phyloP scores from a whole-genome alignment of 2,888 invertebrate genomes.

The Uropetala carovei region DNA sequence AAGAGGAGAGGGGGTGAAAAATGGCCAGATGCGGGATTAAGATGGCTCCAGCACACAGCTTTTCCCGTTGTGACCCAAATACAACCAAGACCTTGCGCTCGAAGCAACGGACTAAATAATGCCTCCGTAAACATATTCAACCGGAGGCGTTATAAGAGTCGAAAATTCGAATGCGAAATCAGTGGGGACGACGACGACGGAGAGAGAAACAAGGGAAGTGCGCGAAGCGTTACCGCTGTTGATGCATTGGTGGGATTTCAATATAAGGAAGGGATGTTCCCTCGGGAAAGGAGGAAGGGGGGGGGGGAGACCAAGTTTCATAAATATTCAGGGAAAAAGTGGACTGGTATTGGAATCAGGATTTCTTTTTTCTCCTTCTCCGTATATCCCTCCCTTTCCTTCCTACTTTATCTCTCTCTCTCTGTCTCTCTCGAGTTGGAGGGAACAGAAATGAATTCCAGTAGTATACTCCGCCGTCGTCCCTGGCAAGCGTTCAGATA shows the following conservation, averaged over 20 bases:
- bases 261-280: background rate
- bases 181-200: background rate
- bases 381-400: background rate
- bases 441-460: background rate
- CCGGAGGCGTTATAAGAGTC: background rate
- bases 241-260: background rate
- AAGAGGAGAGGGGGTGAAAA: background rate
- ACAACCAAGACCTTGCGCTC: background rate
- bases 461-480: background rate
- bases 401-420: background rate
- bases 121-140: constrained; percentile 23
- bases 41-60: background rate
- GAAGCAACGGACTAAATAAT: background rate
- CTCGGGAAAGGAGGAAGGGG: background rate
- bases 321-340: constrained; percentile 52
- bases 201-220: background rate
- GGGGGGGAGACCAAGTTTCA: constrained; percentile 23
- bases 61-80: constrained; percentile 14
- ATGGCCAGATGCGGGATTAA: background rate
- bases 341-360: constrained; percentile 9
- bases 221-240: background rate
- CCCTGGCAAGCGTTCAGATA: background rate
- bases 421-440: no score
- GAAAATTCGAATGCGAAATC: constrained; percentile 9
- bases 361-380: background rate